Base-by-base conservation (phyloP, 2,113 vertebrate species). In the Platichthys stellatus region DNA sequence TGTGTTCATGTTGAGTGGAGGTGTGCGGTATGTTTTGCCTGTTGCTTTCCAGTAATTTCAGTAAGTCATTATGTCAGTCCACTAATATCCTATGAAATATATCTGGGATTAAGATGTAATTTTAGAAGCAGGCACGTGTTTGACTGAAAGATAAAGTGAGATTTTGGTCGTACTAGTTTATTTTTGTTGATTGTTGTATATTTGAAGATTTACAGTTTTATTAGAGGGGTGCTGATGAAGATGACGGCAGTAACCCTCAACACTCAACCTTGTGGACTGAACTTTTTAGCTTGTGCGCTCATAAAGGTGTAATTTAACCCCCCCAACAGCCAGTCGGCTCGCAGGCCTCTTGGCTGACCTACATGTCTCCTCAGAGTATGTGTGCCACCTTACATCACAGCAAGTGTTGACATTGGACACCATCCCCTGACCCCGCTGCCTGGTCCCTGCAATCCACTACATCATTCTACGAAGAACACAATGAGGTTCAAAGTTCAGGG, bases 341-440 rank as follows among this genome's bases (percentile, higher is more conserved):
- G 59, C 20, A 20, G 40, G 28, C 26, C n/a, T 66, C n/a, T 17
- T 5, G 28, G 18, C 43, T 2, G 24, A n/a, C 43, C 12, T 31
- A 56, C 23, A 31, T 31, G 31, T 31, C 31, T 31, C 31, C 31
- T 7, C 31, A 47, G 28, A 63, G 4, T 38, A 45, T 54, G 18
- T 65, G 18, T 28, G 24, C 31, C 47, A 57, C 20, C 11, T 53
- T 49, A 15, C n/a, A 23, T 74, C 40, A n/a, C 54, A 54, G 31
- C 56, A 49, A 31, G 31, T 43, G 12, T 75, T 84, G 64, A 76
- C 77, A 60, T 75, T 61, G 47, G 51, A 68, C 69, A 65, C 45
- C n/a, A 40, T 31, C 56, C 45, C 28, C 18, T 74, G 38, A 81
- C 68, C 66, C 35, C 47, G 54, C 40, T 26, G 11, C 35, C 20